Conservation (phyloP, 2,888 invertebrate species). For the Drosophila tripunctata region DNA sequence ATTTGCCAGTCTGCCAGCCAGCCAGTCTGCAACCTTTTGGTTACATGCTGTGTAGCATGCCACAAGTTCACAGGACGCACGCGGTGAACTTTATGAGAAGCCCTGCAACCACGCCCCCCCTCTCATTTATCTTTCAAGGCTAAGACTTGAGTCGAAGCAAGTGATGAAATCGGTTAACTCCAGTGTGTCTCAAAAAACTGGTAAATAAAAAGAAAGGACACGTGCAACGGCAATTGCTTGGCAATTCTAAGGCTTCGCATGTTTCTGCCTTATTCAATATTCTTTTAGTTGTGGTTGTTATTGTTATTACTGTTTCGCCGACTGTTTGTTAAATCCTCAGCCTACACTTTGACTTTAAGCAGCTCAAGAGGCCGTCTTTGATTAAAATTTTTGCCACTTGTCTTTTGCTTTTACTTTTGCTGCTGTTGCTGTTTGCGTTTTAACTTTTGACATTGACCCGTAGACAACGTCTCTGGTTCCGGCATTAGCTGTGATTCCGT, state of each 20-base stretch:
- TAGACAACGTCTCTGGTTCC: background rate
- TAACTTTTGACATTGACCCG: slow-evolving; percentile 69
- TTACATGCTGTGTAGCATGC: slow-evolving; percentile 16
- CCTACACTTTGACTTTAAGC: slow-evolving; percentile 48
- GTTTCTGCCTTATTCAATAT: slow-evolving; percentile 40
- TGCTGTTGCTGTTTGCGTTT: slow-evolving; percentile 50
- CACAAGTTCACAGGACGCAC: slow-evolving; percentile 46
- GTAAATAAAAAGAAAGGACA: slow-evolving; percentile 22
- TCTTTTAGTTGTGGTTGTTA: slow-evolving; percentile 5
- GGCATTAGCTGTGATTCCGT: background rate
- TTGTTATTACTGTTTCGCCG: slow-evolving; percentile 14
- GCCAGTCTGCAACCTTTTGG: slow-evolving; percentile 1
- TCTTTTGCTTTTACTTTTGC: slow-evolving; percentile 45
- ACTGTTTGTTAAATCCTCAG: slow-evolving; percentile 38
- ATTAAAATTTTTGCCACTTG: slow-evolving; percentile 74
- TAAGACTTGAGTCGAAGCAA: slow-evolving; percentile 28
- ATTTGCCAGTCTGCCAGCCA: too few species aligned
- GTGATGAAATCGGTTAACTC: slow-evolving; percentile 39
- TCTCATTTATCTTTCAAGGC: slow-evolving; percentile 10
- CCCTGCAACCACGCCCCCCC: slow-evolving; percentile 45
- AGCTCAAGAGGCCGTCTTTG: slow-evolving; percentile 49
- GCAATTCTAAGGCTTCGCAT: slow-evolving; percentile 67
- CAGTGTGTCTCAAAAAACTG: background rate
- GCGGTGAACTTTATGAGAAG: slow-evolving; percentile 72
- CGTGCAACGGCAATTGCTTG: slow-evolving; percentile 59